These are phyloP conservation scores for Balearica regulorum DNA, from an alignment of 2,797 vertebrate genomes.

Conservation along the genomic window DNA sequence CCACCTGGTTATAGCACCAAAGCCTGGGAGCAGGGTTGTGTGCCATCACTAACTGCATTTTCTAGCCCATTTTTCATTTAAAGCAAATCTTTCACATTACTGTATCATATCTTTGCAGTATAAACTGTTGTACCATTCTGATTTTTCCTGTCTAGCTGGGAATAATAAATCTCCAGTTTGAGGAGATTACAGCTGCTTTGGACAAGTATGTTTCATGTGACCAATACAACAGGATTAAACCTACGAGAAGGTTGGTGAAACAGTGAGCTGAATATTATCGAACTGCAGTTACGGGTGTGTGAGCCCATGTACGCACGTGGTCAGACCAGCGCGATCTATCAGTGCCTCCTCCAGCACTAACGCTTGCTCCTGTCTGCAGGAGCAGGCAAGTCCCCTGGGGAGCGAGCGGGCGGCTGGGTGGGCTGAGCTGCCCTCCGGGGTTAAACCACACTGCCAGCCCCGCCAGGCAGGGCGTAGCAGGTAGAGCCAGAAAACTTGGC, in stretches of 20 bases:
- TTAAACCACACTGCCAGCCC: too few species aligned
- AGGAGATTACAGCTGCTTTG: background rate
- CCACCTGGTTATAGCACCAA: background rate
- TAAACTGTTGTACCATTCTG: background rate
- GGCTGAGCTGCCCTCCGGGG: background rate
- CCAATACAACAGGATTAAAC: background rate
- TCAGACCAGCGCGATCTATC: background rate
- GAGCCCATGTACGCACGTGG: background rate
- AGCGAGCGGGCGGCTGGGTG: background rate
- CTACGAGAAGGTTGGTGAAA: background rate
- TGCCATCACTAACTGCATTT: background rate
- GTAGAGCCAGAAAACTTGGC: too few species aligned
- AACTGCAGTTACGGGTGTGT: background rate
- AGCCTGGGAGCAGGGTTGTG: background rate
- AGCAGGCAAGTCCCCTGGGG: background rate
- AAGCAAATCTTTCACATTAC: background rate
- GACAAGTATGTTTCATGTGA: background rate
- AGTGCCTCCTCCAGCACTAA: background rate
- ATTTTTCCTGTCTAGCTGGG: background rate
- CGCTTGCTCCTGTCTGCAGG: background rate
- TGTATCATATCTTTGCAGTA: background rate
- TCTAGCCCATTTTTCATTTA: background rate
- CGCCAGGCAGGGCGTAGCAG: background rate
- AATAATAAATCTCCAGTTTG: background rate
- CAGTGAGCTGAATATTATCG: background rate